Evolutionary conservation across 2,113 vertebrate genomes (phyloP).

Genomic region (Tauraco erythrolophus): DNA sequence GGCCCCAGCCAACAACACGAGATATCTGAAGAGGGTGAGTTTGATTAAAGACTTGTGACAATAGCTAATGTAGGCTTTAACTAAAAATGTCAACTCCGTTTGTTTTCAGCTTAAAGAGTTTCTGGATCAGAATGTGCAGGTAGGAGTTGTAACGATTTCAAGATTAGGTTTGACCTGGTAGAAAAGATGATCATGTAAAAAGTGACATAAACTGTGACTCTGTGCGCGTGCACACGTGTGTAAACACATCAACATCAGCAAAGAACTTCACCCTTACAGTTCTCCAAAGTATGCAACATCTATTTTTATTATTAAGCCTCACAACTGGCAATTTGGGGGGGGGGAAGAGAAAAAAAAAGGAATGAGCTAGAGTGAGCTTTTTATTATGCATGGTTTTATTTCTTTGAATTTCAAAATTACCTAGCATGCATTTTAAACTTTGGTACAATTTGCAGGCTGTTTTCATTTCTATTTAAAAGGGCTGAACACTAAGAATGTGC

Average conservation of each 20-base stretch:
- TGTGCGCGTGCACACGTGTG: neutral
- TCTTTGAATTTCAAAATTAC: conserved; percentile 78
- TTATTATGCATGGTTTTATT: conserved; percentile 75
- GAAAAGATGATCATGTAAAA: conserved; percentile 30
- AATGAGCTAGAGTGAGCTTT: conserved; percentile 64
- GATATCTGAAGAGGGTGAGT: conserved; percentile 48
- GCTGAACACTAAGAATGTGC: conserved; percentile 68
- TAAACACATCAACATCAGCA: neutral
- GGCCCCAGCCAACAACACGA: neutral
- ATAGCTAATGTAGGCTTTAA: conserved; percentile 71
- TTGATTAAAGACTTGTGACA: conserved; percentile 61
- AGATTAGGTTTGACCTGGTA: conserved; percentile 68
- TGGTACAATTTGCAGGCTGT: conserved; percentile 75
- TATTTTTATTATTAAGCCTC: conserved; percentile 70
- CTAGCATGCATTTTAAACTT: conserved; percentile 76
- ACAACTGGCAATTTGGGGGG: conserved; percentile 45
- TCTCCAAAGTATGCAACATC: conserved; percentile 53
- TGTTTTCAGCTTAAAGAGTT: conserved; percentile 65
- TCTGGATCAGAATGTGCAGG: conserved; percentile 33
- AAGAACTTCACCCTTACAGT: neutral
- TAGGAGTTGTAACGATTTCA: conserved; percentile 57
- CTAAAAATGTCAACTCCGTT: conserved; percentile 67
- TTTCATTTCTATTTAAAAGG: conserved; percentile 78
- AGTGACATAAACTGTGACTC: conserved; percentile 35
- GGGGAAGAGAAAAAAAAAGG: neutral